Conservation (phyloP, 2,797 vertebrate species). For the Macropus fuliginosus region DNA sequence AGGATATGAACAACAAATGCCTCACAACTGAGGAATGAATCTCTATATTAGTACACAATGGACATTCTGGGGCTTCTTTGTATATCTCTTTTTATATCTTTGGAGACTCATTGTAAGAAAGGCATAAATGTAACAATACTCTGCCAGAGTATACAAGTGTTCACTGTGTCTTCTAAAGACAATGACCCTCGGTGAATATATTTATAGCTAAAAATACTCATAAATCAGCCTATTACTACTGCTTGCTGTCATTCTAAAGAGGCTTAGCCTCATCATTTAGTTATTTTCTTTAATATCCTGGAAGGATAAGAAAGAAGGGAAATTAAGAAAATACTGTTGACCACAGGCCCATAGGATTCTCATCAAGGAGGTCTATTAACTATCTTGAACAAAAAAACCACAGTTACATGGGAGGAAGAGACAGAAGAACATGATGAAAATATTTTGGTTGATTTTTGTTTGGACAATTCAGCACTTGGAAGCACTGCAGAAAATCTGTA, state of each 20-base stretch:
- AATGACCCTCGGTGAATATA: not conserved
- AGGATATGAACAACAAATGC: not conserved
- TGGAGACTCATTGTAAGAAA: not conserved
- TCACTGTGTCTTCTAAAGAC: not conserved
- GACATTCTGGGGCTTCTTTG: not conserved
- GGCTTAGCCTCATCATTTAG: conserved; percentile 5
- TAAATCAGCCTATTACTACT: not conserved
- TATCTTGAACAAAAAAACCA: not conserved
- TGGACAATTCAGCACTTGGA: not conserved
- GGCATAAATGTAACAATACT: not conserved
- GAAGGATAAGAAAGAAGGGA: not conserved
- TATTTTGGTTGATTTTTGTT: not conserved
- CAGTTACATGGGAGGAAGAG: not conserved
- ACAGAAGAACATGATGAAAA: not conserved
- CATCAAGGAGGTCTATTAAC: not conserved
- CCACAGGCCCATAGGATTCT: not conserved
- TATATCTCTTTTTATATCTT: not conserved
- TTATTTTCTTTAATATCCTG: not conserved
- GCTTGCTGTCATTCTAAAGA: not conserved
- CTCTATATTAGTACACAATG: not conserved
- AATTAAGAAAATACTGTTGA: not conserved
- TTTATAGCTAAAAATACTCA: not conserved
- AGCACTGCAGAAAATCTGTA: conserved; percentile 65
- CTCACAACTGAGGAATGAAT: not conserved
- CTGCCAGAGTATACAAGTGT: not conserved